phyloP scores from a whole-genome alignment of 2,888 invertebrate genomes.

The Nycteola revayana region DNA sequence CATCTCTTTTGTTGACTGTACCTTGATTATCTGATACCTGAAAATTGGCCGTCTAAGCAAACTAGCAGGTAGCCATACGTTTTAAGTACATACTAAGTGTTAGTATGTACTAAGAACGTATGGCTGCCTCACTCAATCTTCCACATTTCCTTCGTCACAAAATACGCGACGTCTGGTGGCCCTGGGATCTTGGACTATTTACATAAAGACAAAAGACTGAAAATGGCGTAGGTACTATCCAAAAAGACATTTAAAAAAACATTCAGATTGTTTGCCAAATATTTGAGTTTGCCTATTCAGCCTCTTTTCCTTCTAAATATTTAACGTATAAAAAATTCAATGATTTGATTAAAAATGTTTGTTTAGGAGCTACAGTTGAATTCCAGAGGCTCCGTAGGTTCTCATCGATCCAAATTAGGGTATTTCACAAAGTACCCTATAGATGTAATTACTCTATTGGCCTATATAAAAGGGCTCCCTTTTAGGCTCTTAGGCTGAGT shows the following conservation, averaged over 20 bases:
- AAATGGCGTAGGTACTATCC: too few relatives aligned
- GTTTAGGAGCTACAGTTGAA: constrained; percentile 46
- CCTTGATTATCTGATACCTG: too few relatives aligned
- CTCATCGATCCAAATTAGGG: constrained; percentile 50
- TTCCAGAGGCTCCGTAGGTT: constrained; percentile 36
- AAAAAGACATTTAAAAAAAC: constrained; percentile 14
- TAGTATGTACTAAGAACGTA: too few relatives aligned
- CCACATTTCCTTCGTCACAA: too few relatives aligned
- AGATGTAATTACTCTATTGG: constrained; percentile 62
- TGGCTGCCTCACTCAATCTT: too few relatives aligned
- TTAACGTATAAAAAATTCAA: constrained; percentile 31
- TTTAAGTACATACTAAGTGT: too few relatives aligned
- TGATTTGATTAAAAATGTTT: constrained; percentile 56
- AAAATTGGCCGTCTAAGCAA: too few relatives aligned
- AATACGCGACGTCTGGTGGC: too few relatives aligned
- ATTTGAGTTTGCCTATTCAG: constrained; percentile 16
- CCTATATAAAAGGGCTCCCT: constrained; percentile 47
- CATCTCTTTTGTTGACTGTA: too few relatives aligned
- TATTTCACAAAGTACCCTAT: constrained; percentile 44
- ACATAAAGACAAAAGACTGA: too few relatives aligned
- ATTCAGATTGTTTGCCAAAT: constrained; percentile 19
- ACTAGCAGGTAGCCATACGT: too few relatives aligned
- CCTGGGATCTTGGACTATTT: too few relatives aligned
- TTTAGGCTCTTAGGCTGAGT: constrained; percentile 26
- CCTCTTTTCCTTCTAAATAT: constrained; percentile 25